phyloP scores from a whole-genome alignment of 2,113 vertebrate genomes.

The Ploceus nigricollis region DNA sequence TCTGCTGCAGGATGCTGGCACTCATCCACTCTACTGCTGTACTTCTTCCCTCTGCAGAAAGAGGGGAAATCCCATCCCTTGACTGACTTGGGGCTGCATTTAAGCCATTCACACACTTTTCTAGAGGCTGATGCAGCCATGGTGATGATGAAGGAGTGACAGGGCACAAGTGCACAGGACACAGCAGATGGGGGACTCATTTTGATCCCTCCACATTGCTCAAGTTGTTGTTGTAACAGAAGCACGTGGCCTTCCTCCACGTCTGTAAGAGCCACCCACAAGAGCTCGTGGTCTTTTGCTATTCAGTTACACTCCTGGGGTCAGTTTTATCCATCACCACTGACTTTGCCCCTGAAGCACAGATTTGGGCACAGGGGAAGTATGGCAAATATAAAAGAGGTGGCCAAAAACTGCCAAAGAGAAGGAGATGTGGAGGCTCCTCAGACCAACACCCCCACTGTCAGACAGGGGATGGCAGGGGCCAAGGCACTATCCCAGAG shows the following conservation, averaged over 20 bases:
- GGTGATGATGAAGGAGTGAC: background rate
- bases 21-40: background rate
- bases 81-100: background rate
- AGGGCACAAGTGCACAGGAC: background rate
- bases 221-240: background rate
- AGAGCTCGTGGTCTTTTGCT: background rate
- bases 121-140: background rate
- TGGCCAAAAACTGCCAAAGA: background rate
- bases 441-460: background rate
- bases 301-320: background rate
- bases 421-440: background rate
- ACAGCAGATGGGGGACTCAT: background rate
- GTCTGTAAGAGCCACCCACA: fast-evolving
- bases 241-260: background rate
- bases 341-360: background rate
- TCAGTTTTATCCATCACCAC: background rate
- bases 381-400: background rate
- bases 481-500: background rate
- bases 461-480: background rate
- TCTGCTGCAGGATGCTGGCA: background rate
- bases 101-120: background rate
- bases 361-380: background rate
- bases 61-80: background rate
- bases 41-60: background rate
- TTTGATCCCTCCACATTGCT: background rate